Base-by-base conservation (phyloP, 2,113 vertebrate species). In the Galeopterus variegatus region DNA sequence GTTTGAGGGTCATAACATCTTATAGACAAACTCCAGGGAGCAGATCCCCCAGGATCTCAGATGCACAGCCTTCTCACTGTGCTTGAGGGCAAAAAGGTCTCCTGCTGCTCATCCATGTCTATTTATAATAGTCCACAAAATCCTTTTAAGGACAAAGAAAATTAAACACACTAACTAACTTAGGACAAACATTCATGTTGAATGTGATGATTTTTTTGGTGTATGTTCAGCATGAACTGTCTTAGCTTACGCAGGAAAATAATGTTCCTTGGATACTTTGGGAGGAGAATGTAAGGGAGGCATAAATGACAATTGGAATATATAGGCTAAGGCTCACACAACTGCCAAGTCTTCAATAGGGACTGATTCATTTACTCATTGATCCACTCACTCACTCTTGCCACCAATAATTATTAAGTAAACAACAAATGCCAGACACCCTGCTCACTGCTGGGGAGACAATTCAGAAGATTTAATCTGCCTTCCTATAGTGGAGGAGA, bases 1-100 rank as follows among this genome's bases (percentile, higher is more conserved):
- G 75, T 7, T 2, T 5, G 1, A 23, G n/a, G 89, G 75, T 45
- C 92, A 93, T 60, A 93, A 94, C 64, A 93, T 90, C 96, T 92
- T 82, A 60, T 8, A 31, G 36, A 17, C 6, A 1, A 0, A 0
- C 45, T 52, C n/a, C n/a, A 79, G n/a, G 60, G 41, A 0, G 1
- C 8, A 0, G 2, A 8, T 5, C 14, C 60, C 19, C 3, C 0
- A 41, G 8, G 23, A 31, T 70, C 60, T 64, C 70, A 33, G 36
- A 54, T 31, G 5, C 33, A 36, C 15, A 31, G 41, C 4, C 48
- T 65, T 88, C 62, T 33, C 7, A n/a, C 3, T 10, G 5, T 41
- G 26, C 17, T 3, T 2, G 6, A 54, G 54, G 17, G 23, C 17
- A 58, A 45, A 79, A 85, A 81, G 52, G 17, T 15, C 13, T 90